Conservation (phyloP, 2,113 vertebrate genomes). For the Cynocephalus volans region DNA sequence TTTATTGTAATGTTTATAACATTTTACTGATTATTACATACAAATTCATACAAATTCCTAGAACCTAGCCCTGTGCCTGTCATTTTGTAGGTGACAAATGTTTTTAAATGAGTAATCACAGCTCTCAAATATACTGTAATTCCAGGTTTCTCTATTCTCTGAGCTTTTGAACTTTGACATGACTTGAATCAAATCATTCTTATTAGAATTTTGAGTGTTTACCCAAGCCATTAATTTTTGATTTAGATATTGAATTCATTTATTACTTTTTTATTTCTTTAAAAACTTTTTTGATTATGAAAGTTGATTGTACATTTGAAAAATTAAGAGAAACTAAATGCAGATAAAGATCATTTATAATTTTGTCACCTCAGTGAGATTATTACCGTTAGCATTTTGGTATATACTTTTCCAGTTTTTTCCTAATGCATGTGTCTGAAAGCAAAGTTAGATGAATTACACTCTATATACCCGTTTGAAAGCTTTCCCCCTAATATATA, state of each 20-base stretch:
- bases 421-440: neutral
- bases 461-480: neutral
- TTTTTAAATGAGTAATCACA: neutral
- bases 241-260: neutral
- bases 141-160: neutral
- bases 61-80: neutral
- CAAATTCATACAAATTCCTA: neutral
- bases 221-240: slow-evolving; percentile 17
- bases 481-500: neutral
- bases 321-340: neutral
- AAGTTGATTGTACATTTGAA: neutral
- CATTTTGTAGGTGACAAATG: neutral
- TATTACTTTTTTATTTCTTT: neutral
- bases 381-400: neutral
- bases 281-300: neutral
- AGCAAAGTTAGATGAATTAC: neutral
- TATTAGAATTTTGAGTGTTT: neutral
- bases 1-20: neutral
- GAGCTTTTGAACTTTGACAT: neutral
- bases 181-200: slow-evolving; percentile 6
- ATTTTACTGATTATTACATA: too few relatives aligned
- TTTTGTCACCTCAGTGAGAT: neutral
- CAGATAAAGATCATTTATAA: neutral
- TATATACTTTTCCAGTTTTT: neutral
- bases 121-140: neutral